These are phyloP conservation scores for Elephas maximus DNA, from an alignment of 2,113 vertebrate species.

Conservation along the genomic window DNA sequence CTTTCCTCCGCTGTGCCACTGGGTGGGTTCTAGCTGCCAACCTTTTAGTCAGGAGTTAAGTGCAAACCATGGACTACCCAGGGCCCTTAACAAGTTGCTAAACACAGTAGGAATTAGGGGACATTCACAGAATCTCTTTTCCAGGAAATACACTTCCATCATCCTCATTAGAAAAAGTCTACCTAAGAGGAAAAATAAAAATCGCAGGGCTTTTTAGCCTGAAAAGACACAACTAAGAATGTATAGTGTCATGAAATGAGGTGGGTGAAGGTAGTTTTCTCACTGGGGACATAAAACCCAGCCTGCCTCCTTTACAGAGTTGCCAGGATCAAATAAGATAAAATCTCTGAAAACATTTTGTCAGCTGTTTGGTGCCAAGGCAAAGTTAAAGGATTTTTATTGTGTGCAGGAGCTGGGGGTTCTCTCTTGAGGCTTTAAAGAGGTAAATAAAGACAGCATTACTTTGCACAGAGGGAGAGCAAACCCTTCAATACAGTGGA, in stretches of 20 bases:
- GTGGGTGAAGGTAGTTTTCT: accelerated
- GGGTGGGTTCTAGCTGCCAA: background rate
- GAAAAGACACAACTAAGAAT: background rate
- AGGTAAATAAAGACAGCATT: background rate
- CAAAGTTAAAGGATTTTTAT: background rate
- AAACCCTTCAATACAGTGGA: background rate
- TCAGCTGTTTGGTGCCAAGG: background rate
- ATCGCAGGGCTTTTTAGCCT: background rate
- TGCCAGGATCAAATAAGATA: background rate
- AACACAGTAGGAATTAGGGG: accelerated
- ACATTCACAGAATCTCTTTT: background rate
- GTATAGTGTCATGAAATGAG: background rate
- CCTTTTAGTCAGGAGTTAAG: background rate
- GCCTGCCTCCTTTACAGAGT: background rate
- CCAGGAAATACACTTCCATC: background rate
- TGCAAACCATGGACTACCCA: background rate
- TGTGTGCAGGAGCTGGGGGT: background rate
- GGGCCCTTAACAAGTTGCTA: background rate
- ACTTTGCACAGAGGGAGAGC: background rate
- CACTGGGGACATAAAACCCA: background rate
- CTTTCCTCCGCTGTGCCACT: background rate
- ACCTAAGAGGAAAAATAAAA: background rate
- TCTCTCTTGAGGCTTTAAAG: background rate
- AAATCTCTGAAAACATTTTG: constrained; percentile 17
- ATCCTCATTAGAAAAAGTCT: background rate